Evolutionary conservation across 2,888 invertebrate species (phyloP).

Genomic region (Erebia ligea): DNA sequence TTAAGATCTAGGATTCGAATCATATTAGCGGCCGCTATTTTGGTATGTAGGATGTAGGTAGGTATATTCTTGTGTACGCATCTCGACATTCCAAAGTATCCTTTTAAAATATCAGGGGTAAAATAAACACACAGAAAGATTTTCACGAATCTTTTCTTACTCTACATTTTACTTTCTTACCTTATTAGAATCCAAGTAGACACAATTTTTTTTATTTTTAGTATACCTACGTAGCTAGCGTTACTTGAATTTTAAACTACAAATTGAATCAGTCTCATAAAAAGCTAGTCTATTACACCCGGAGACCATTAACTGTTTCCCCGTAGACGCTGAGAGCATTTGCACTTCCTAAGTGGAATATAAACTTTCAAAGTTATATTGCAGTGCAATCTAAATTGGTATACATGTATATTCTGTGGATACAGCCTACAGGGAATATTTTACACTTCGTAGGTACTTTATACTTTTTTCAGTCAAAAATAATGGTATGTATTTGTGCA

Average conservation of each 20-base stretch:
- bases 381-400: not conserved
- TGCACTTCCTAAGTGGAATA: conserved; percentile 9
- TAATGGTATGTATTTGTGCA: not conserved
- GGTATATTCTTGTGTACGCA: no score
- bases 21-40: no score
- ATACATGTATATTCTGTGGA: not conserved
- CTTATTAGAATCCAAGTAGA: not conserved
- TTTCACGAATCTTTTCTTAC: no score
- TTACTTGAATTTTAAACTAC: not conserved
- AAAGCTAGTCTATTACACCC: conserved; percentile 5
- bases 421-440: no score
- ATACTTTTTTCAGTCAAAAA: no score
- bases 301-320: conserved; percentile 7
- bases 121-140: no score
- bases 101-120: no score
- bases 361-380: conserved; percentile 5
- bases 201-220: not conserved
- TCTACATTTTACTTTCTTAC: not conserved
- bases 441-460: no score
- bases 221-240: not conserved
- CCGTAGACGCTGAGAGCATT: not conserved
- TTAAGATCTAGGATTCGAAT: no score
- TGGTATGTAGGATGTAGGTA: no score
- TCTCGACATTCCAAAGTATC: no score
- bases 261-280: conserved; percentile 14